Percentiles rank a stretch among this genome's conserved stretches.
Conservation (phyloP, 2,888 invertebrate genomes). For the Plutella xylostella region DNA sequence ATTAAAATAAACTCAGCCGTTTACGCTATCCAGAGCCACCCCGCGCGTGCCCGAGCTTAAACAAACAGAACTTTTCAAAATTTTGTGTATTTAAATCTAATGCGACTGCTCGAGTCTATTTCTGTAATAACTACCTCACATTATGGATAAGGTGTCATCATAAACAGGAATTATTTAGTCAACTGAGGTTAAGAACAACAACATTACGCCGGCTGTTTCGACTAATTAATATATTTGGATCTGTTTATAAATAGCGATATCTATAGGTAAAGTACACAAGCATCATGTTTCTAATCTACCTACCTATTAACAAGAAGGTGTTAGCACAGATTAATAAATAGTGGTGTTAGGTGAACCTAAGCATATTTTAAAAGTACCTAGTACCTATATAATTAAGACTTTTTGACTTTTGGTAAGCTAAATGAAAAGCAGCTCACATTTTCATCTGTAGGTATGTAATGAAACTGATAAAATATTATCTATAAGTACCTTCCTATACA, state of each 20-base stretch:
- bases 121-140: conserved; percentile 36
- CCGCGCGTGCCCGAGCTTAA: conserved; percentile 40
- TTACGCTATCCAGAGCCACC: conserved; percentile 4
- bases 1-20: conserved; percentile 5
- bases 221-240: conserved; percentile 7
- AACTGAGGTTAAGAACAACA: conserved; percentile 63
- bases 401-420: too few species aligned
- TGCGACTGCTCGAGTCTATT: conserved; percentile 67
- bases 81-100: conserved; percentile 67
- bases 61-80: conserved; percentile 67
- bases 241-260: background rate
- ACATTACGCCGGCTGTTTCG: conserved; percentile 3
- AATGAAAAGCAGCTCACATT: too few species aligned
- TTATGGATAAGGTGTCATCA: conserved; percentile 64
- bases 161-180: conserved; percentile 69
- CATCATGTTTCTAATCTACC: too few species aligned
- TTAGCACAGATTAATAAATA: too few species aligned
- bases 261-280: too few species aligned
- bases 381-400: too few species aligned
- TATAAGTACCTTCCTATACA: too few species aligned
- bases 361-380: too few species aligned
- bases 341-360: too few species aligned
- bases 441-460: too few species aligned
- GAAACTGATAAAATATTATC: too few species aligned
- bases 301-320: too few species aligned